These are phyloP conservation scores for Spea multiplicata DNA, from an alignment of 2,113 vertebrate genomes.

Conservation along the genomic window DNA sequence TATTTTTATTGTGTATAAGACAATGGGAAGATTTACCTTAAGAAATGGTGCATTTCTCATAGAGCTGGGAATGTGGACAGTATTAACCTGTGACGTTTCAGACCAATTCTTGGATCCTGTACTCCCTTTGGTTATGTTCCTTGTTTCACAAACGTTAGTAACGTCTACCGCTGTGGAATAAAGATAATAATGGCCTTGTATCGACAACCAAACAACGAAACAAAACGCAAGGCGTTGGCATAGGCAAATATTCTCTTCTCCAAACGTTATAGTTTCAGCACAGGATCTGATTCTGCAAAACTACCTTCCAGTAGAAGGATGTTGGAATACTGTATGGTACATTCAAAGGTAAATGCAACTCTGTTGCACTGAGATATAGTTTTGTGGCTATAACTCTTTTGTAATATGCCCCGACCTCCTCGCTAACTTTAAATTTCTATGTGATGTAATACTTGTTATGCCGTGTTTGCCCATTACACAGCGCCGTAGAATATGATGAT, in stretches of 20 bases:
- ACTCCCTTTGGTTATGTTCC: constrained; percentile 38
- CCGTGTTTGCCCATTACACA: too few relatives aligned
- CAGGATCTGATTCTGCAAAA: too few relatives aligned
- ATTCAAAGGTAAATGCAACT: too few relatives aligned
- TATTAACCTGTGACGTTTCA: constrained; percentile 58
- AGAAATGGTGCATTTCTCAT: constrained; percentile 62
- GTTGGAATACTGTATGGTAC: too few relatives aligned
- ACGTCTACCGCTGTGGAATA: neutral
- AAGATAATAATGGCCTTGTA: neutral
- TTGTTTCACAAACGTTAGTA: constrained; percentile 19
- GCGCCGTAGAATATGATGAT: too few relatives aligned
- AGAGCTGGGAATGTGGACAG: constrained; percentile 60
- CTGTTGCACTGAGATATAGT: too few relatives aligned
- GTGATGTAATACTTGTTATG: too few relatives aligned
- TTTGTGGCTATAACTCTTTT: too few relatives aligned
- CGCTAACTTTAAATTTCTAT: too few relatives aligned
- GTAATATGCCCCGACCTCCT: too few relatives aligned
- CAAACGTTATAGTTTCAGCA: neutral
- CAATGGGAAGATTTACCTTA: constrained; percentile 58
- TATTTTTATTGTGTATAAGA: too few relatives aligned
- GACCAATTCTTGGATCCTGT: constrained; percentile 47
- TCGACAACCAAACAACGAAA: neutral
- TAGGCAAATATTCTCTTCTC: neutral
- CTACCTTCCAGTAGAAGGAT: too few relatives aligned
- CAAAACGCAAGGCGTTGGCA: neutral